Base-by-base conservation (phyloP, 2,888 invertebrate species). In the Catocala fraxini region DNA sequence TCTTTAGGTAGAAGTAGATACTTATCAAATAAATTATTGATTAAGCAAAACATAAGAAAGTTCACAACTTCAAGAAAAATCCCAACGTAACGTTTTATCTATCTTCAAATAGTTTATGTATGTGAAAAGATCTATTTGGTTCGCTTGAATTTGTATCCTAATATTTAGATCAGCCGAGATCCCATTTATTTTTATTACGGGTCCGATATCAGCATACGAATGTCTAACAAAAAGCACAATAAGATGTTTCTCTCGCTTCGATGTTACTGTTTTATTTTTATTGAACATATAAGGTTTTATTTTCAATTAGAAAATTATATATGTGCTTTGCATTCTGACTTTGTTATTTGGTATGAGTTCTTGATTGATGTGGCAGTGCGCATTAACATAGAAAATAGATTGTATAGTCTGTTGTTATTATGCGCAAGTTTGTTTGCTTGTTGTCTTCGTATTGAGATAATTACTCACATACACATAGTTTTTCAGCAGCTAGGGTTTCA, bases 181-280 rank as follows among this genome's bases (percentile, higher is more conserved):
- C 81, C 86, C 84, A 86, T 89, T 89, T 88, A 83, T 89, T 89
- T 90, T 90, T 90, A 89, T 90, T 88, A 86, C 83, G 86, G 84
- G 75, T 71, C 79, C 82, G 82, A 77, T 86, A 89, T 89, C 89
- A 88, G 89, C 89, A 90, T 89, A 89, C 85, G 79, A 90, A 90
- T 90, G 87, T 84, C 73, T 80, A 75, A 81, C 83, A 85, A 86
- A 85, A 84, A 83, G 82, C 73, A 79, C 79, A 83, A 84, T 82
- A 83, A 82, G 80, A 84, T 77, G 68, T 80, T 80, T 80, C 75
- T 73, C 69, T 65, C 75, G 71, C 77, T 79, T 58, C 70, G 59
- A 54, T 49, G 58, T 34, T 66, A 64, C 59, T 62, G 58, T 71
- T 51, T 45, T 57, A 57, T 51, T 57, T 43, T 35, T 51, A 45